phyloP scores from a whole-genome alignment of 2,113 vertebrate genomes.

The Albula glossodonta region DNA sequence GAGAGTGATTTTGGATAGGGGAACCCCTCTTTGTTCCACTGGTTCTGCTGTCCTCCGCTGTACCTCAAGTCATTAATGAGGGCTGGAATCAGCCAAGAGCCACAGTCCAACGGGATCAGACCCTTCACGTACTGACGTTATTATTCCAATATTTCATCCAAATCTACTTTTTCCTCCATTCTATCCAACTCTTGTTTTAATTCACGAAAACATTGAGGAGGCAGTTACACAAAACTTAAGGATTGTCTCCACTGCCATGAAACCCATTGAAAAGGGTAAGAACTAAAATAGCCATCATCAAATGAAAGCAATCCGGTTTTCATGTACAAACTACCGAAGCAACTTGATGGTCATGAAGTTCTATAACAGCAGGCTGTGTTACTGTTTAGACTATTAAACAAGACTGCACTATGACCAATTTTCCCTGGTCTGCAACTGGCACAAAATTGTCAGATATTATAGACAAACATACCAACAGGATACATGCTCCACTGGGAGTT shows the following conservation, averaged over 20 bases:
- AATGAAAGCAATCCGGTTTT: not conserved
- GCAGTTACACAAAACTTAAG: not conserved
- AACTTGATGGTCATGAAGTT: not conserved
- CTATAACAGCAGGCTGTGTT: not conserved
- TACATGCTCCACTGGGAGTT: not conserved
- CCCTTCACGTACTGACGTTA: not conserved
- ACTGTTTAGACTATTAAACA: not conserved
- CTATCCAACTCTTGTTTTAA: not conserved
- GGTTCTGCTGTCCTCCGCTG: not conserved
- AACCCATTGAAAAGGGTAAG: not conserved
- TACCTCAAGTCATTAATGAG: not conserved
- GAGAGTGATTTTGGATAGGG: not conserved
- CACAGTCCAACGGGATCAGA: not conserved
- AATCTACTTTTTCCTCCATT: not conserved
- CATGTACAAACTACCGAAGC: not conserved
- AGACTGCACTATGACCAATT: not conserved
- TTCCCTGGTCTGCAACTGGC: not conserved
- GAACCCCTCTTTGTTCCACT: not conserved
- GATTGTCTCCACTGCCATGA: not conserved
- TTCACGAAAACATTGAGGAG: not conserved
- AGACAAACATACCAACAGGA: not conserved
- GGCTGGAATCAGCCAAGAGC: not conserved
- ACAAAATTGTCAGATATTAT: not conserved
- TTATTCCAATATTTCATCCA: conserved; percentile 6
- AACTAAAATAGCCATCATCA: not conserved